Base-by-base conservation (phyloP, 2,888 invertebrate genomes). In the Hecatera dysodea region DNA sequence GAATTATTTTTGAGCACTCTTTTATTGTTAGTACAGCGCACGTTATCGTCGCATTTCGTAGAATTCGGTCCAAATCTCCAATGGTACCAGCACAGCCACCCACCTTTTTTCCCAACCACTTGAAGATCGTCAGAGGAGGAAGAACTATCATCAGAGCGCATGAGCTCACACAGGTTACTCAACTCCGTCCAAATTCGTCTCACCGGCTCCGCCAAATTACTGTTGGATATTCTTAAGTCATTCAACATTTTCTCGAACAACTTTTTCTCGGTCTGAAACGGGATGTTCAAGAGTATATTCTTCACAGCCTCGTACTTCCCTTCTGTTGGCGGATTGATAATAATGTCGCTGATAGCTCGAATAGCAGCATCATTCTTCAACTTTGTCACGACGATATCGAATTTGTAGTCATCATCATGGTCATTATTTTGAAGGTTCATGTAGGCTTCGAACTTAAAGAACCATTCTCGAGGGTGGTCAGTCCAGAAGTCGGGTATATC, bases 391-490 rank as follows among this genome's bases (percentile, higher is more conserved):
- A 33, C 59, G 11, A 59, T 19, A 4, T 42, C 19, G 11, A 24
- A 67, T 24, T 42, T 67, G 42, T 65, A 73, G 2, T 7, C 11
- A 6, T 48, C 39, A 15, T 48, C 24, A 8, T 73, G 53, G 2
- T 59, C 29, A 42, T 60, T 57, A 0, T 73, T 46, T 59, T 60
- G 59, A 4, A 73, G 29, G 12, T 0, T 1, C 65, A 55, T 73
- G 24, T 11, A 48, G 11, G 53, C 74, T 65, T 73, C 74, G 48
- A 73, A 73, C 11, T 73, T 36, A 0, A 22, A 1, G 46, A 73
- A 73, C 74, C 73, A 73, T 36, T 29, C 19, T 22, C 8, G 24
- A 2, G 72, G 53, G 3, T 39, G 17, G 7, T 59, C 27, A 1
- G 39, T n/a, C 65, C 59, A 73, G 33, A 64, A 73, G 7, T 73